Base-by-base conservation (phyloP, 2,888 invertebrate genomes). In the Gastrophysa polygoni region DNA sequence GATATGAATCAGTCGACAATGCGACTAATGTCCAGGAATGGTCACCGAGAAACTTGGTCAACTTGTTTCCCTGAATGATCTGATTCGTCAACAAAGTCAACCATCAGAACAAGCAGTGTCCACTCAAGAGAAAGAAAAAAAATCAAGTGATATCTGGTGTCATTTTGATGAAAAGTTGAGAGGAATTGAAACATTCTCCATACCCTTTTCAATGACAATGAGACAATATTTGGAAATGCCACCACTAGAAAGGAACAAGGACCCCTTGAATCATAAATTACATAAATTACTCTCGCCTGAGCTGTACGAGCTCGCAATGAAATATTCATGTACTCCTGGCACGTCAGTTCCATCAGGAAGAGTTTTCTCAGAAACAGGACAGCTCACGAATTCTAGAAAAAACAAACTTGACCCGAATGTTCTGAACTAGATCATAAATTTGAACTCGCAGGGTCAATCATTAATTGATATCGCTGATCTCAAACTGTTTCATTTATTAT, bases 301-400 rank as follows among this genome's bases (percentile, higher is more conserved):
- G 51, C n/a, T 71, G 6, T 64, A 68, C 59, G 43, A 68, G 47
- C n/a, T 72, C 11, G 58, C 63, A 2, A 34, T 29, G 8, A 71
- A 69, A 61, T 71, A 72, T 61, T 51, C 61, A n/a, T 63, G 57
- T 44, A 62, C 69, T 38, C 71, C 71, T 7, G 67, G 57, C 3
- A 74, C 71, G 14, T 73, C 71, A 18, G 71, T 71, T 24, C 72
- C 73, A 5, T 69, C 69, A 14, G 72, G 71, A 46, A 61, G 68
- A 52, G 70, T 73, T 18, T 72, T 73, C 62, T 73, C 69, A 0
- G 70, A 73, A 68, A 47, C 69, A 10, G 72, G 68, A 7, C 69
- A 69, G 38, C 21, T 73, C 7, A 71, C 67, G 7, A 73, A 72
- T 52, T 6, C 52, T 7, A 59, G 69, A 44, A 51, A 70, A 61